Base-by-base conservation (phyloP, 2,113 vertebrate species). In the Lampris megalopsis region DNA sequence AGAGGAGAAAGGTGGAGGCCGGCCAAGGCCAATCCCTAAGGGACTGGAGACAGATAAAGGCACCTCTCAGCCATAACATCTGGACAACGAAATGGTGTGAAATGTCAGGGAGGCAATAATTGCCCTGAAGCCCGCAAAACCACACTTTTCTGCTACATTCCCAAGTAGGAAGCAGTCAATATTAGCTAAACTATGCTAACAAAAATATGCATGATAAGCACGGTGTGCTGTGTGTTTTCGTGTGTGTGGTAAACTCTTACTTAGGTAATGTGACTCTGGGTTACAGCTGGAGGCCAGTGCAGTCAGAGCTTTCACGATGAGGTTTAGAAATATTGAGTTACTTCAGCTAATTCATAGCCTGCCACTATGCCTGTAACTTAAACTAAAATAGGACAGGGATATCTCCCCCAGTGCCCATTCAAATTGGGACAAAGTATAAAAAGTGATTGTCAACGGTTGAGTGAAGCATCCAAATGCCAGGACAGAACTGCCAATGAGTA, bases 291-390 rank as follows among this genome's bases (percentile, higher is more conserved):
- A 89, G 82, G 89, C 77, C 85, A 78, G 47, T 35, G 62, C 58
- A 82, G 64, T 54, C 64, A 71, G 38, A 79, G 69, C 77, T 85
- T 87, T 82, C 68, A 81, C 58, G 68, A 42, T 36, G 58, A 62
- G 68, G 74, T 71, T 82, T 64, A 65, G 60, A 71, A 73, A 86
- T 86, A 88, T 88, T 61, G 79, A 58, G 77, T 89, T 92, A 77
- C 86, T 68, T 36, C 58, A 76, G 63, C 81, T 60, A 71, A 64
- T 79, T 75, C 70, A 81, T 2, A 11, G 47, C 53, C 42, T 59
- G 37, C 13, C 54, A 38, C 68, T 35, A 48, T 37, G 68, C 40
- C 50, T 63, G 88, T 81, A 88, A 91, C 69, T n/a, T 73, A 53
- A 89, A 42, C 66, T 58, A 72, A 63, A 77, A 67, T 1, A 5